Evolutionary conservation across 2,113 vertebrate genomes (phyloP).

Genomic region (Steatornis caripensis): DNA sequence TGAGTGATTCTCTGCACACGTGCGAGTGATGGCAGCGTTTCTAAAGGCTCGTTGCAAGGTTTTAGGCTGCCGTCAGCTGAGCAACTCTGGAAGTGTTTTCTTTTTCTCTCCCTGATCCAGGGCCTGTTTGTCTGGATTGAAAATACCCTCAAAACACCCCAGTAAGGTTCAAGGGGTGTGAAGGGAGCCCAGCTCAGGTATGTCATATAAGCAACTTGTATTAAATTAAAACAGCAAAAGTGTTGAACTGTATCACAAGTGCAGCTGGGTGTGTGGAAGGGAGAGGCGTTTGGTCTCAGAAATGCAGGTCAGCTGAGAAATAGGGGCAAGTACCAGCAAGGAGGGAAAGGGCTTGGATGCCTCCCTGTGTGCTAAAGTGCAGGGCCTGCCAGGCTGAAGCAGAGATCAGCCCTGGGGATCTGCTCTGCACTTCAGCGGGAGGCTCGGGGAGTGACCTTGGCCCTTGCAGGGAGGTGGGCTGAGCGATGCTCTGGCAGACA

Average conservation of each 20-base stretch:
- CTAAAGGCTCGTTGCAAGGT: accelerated
- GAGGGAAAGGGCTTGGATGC: background rate
- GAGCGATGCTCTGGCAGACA: background rate
- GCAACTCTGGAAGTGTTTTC: background rate
- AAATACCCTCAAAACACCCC: background rate
- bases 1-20: background rate
- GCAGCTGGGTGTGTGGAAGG: background rate
- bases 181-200: background rate
- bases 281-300: background rate
- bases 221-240: background rate
- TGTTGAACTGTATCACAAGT: background rate
- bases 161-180: background rate
- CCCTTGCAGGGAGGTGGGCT: background rate
- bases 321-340: background rate
- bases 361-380: too few species aligned
- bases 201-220: background rate
- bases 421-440: background rate
- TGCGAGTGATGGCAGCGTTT: accelerated
- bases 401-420: background rate
- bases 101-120: background rate
- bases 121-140: background rate
- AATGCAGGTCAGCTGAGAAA: background rate
- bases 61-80: background rate
- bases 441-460: background rate
- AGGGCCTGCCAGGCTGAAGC: background rate